Evolutionary conservation across 1,140 invertebrate species (phyloP).

Genomic region (Plectrocnemia conspersa): DNA sequence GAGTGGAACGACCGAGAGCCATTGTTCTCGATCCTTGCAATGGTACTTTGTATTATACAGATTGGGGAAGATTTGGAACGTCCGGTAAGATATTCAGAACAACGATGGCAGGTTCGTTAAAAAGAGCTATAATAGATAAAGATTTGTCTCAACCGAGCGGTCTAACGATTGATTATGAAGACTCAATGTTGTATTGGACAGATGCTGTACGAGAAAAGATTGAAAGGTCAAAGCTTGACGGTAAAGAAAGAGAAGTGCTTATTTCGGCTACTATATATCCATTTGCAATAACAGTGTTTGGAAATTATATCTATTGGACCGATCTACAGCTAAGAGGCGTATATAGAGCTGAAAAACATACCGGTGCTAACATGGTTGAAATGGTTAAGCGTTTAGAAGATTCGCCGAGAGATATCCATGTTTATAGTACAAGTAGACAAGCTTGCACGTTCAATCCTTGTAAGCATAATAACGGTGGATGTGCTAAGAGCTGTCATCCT

Average conservation of each 20-base stretch:
- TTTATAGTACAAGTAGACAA: constrained; percentile 77
- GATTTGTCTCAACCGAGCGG: constrained; percentile 94
- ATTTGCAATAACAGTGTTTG: constrained; percentile 89
- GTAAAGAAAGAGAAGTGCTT: constrained; percentile 69
- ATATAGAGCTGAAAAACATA: constrained; percentile 94
- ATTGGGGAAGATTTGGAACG: constrained; percentile 90
- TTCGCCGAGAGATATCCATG: constrained; percentile 85
- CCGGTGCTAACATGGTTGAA: constrained; percentile 89
- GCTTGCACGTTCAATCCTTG: constrained; percentile 82
- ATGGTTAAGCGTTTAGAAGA: constrained; percentile 89
- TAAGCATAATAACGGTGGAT: constrained; percentile 90
- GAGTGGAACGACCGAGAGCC: constrained; percentile 88
- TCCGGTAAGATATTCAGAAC: constrained; percentile 91
- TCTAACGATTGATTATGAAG: constrained; percentile 93
- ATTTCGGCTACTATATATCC: constrained; percentile 92
- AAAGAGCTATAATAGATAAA: constrained; percentile 82
- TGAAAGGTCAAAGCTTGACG: constrained; percentile 86
- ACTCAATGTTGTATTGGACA: constrained; percentile 94
- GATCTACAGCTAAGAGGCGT: constrained; percentile 92
- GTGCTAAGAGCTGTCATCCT: constrained; percentile 91
- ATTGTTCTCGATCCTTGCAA: constrained; percentile 97
- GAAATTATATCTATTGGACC: constrained; percentile 96
- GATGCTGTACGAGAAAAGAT: constrained; percentile 97
- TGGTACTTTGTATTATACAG: constrained; percentile 87
- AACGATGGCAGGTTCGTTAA: constrained; percentile 94